phyloP scores from a whole-genome alignment of 2,888 invertebrate genomes.

The Tenthredo notha region DNA sequence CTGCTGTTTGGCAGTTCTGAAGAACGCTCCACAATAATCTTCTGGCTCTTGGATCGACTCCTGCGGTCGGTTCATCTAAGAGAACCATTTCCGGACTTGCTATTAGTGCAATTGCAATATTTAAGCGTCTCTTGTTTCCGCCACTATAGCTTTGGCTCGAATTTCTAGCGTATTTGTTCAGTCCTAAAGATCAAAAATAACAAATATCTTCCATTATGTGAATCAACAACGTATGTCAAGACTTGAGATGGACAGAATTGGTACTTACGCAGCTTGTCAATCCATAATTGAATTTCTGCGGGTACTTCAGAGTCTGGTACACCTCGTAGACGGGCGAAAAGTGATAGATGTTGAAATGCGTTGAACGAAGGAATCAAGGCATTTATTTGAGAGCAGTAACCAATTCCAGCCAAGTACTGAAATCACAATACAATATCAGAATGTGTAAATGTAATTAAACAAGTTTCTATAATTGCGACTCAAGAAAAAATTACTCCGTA shows the following conservation, averaged over 20 bases:
- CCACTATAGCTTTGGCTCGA: constrained; percentile 82
- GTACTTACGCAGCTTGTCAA: constrained; percentile 80
- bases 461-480: not conserved
- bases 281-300: constrained; percentile 81
- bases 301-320: constrained; percentile 78
- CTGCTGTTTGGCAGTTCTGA: constrained; percentile 78
- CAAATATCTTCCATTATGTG: constrained; percentile 43
- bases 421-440: constrained; percentile 57
- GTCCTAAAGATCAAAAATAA: constrained; percentile 65
- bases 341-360: constrained; percentile 85
- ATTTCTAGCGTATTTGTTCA: constrained; percentile 72
- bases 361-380: constrained; percentile 90
- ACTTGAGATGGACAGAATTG: not conserved
- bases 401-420: constrained; percentile 87
- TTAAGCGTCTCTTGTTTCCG: constrained; percentile 89
- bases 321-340: constrained; percentile 88
- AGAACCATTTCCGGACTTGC: constrained; percentile 85
- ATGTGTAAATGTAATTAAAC: not conserved
- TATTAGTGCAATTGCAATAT: constrained; percentile 88
- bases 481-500: not conserved
- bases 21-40: constrained; percentile 84
- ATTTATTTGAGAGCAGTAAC: constrained; percentile 95
- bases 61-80: constrained; percentile 88
- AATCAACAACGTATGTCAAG: not conserved
- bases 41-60: constrained; percentile 86